Base-by-base conservation (phyloP, 2,797 vertebrate species). In the Myotis myotis region DNA sequence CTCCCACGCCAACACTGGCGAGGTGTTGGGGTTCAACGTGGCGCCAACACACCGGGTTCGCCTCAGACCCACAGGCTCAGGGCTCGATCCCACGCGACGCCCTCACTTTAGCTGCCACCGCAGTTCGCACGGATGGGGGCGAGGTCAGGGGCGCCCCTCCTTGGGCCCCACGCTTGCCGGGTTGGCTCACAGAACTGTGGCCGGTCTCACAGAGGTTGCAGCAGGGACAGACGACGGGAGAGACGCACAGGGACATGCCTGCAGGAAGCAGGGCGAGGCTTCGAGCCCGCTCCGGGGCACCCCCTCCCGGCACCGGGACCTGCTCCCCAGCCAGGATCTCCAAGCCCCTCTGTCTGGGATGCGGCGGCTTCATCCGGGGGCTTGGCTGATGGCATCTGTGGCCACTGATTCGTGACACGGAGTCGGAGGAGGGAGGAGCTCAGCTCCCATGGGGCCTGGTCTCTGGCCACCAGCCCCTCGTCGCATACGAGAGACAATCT, bases 201-300 rank as follows among this genome's bases (percentile, higher is more conserved):
- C 17, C 4, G 13, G n/a, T 55, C 53, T 78, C 22, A n/a, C 2
- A 5, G 36, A 38, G 60, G 19, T 17, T 3, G 15, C 71, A 19
- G 22, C 53, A 38, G 53, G 79, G 47, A 36, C 36, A 47, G 41
- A 5, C 25, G 16, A 36, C 0, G 51, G 70, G n/a, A 70, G 70
- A 78, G 41, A 44, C 0, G 5, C 13, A 1, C 1, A 5, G 78
- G 30, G 23, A 38, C 47, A 9, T 3, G 36, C 5, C 4, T 8
- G 23, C 2, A 8, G 80, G 60, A 11, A 16, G 55, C 13, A 36
- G 41, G 5, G 16, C 15, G 53, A 20, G 20, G 51, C 22, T 23
- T 66, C 2, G 33, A 10, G 38, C 20, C 41, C 25, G 25, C 28
- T 10, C 25, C 13, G 19, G 68, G 25, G 2, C 0, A 0, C 4